Evolutionary conservation across 1,140 invertebrate species (phyloP).

Genomic region (Drosophila sturtevanti): DNA sequence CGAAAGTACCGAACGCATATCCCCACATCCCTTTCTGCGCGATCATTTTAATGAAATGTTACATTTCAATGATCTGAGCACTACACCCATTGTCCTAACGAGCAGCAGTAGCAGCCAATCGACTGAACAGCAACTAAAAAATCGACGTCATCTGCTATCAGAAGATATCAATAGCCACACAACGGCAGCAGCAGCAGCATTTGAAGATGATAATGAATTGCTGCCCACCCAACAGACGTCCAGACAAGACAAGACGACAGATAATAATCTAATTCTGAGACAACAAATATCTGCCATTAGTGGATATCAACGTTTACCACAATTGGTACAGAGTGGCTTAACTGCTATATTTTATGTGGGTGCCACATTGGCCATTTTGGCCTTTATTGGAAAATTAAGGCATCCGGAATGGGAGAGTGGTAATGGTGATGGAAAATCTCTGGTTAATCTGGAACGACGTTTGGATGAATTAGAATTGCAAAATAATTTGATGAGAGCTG

Average conservation of each 20-base stretch:
- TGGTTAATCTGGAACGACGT: conserved; percentile 57
- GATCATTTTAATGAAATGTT: conserved; percentile 53
- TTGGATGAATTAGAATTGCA: conserved; percentile 69
- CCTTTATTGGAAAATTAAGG: conserved; percentile 64
- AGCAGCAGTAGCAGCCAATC: not conserved
- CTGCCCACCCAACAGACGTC: too few species aligned
- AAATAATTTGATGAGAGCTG: conserved; percentile 75
- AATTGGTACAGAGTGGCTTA: conserved; percentile 53
- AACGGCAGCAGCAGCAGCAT: not conserved
- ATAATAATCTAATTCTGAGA: not conserved
- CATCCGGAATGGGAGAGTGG: conserved; percentile 60
- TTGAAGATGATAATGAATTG: not conserved
- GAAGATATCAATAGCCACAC: too few species aligned
- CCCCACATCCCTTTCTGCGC: conserved; percentile 66
- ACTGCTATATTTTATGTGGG: conserved; percentile 69
- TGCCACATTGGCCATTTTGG: conserved; percentile 55
- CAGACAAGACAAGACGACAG: not conserved
- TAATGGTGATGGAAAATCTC: conserved; percentile 19
- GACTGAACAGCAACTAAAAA: not conserved
- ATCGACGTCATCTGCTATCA: too few species aligned
- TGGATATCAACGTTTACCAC: conserved; percentile 14
- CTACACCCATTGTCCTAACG: conserved; percentile 18
- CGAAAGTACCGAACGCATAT: conserved; percentile 72
- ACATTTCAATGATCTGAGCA: conserved; percentile 32
- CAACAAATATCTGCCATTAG: not conserved